Evolutionary conservation across 2,888 invertebrate species (phyloP), one percentile per base, ranked within the genome.

Genomic region (Pollenia angustigena): DNA sequence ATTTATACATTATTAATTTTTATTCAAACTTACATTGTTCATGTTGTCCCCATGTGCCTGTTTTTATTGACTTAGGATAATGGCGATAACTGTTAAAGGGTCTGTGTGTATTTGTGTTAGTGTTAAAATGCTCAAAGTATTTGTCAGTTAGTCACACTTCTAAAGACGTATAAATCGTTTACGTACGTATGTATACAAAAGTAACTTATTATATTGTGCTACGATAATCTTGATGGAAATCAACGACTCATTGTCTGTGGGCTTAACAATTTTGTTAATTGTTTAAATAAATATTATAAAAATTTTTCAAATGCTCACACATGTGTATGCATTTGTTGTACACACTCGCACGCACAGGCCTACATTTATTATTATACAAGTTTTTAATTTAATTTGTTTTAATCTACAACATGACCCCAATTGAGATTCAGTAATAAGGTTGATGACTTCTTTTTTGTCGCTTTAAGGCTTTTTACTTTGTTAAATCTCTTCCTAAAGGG

Each of bases 231-330:
- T 54, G 46, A 52, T 56, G 32, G 11, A 11, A 56, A 78, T 66
- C 42, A 60, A 54, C 18, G 62, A 40, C 52, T 48, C 68, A 42
- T 48, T 40, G 54, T 69, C 58, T 81, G 50, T 72, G 62, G 48
- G 60, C 52, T 60, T 46, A 44, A 40, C 40, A 71, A 81, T 84
- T 84, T 76, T 50, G 44, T 62, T 72, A 87, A 81, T 87, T 84
- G 60, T 76, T 76, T 18, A 80, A 54, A 56, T 64, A 69, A 74
- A 66, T 44, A 42, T 54, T 48, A 48, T 42, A 60, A 42, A 60
- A 52, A 58, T 48, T 40, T 40, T 44, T 64, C 11, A 54, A 14
- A 58, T 9, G 4, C 6, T 56, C 68, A 8, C 40, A 23, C 42
- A 50, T 14, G 4, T 32, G n/a, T 3, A 40, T 16, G 42, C 3